Evolutionary conservation across 2,797 vertebrate species (phyloP).

Genomic region (Anolis apletophallus): DNA sequence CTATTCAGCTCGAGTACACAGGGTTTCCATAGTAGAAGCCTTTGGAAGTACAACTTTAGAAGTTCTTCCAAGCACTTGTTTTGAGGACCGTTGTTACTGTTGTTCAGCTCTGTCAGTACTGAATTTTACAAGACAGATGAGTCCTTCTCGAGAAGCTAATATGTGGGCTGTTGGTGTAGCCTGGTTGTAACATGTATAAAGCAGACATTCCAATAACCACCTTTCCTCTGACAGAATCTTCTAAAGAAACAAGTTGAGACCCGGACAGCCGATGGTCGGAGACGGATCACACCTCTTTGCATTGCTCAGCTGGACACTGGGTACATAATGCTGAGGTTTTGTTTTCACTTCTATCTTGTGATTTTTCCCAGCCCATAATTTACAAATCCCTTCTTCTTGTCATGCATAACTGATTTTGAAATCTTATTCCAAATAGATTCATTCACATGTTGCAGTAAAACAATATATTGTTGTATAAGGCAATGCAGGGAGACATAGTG

Average conservation of each 20-base stretch:
- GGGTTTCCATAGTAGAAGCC: background rate
- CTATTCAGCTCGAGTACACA: background rate
- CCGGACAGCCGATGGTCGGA: constrained; percentile 92
- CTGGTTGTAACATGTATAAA: background rate
- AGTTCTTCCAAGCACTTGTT: background rate
- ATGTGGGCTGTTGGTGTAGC: background rate
- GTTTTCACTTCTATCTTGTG: constrained; percentile 19
- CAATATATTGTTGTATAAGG: background rate
- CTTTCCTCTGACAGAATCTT: constrained; percentile 85
- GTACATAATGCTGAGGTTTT: constrained; percentile 73
- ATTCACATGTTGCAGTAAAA: background rate
- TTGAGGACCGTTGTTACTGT: background rate
- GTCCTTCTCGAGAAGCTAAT: too few species aligned
- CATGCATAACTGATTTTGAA: background rate
- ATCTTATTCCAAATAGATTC: background rate
- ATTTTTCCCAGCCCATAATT: background rate
- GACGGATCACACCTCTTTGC: constrained; percentile 96
- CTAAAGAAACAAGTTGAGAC: constrained; percentile 99
- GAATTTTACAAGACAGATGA: background rate
- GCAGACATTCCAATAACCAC: background rate
- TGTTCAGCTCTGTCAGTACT: background rate
- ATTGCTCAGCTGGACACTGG: constrained; percentile 98
- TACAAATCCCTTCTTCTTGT: background rate
- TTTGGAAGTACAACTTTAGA: background rate
- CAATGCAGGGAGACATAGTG: background rate